Percentiles rank a stretch among this genome's conserved stretches.
Conservation (phyloP, 1,140 invertebrate genomes). For the Watersipora subatra region DNA sequence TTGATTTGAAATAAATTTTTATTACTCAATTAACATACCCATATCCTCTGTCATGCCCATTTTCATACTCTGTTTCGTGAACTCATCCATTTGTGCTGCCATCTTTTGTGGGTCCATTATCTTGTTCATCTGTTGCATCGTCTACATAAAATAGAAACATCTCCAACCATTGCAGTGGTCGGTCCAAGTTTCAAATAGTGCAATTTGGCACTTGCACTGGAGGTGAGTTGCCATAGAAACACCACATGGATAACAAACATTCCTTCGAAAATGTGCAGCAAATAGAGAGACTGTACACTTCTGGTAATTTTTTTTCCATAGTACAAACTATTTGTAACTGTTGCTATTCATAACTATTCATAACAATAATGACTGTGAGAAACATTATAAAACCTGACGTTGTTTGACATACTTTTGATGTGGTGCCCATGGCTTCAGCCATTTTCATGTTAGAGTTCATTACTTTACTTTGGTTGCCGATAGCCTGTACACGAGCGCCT, state of each 20-base stretch:
- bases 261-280: no score
- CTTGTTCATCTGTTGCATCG: conserved; percentile 75
- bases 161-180: background rate
- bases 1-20: no score
- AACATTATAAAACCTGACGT: no score
- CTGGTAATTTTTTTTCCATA: no score
- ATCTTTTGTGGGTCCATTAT: conserved; percentile 72
- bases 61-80: conserved; percentile 64
- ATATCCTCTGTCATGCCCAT: conserved; percentile 92
- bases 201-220: no score
- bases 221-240: no score
- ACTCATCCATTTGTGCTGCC: conserved; percentile 63
- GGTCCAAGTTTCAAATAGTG: no score
- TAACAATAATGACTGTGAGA: no score
- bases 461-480: conserved; percentile 64
- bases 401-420: conserved; percentile 52
- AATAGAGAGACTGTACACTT: no score
- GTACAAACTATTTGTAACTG: no score
- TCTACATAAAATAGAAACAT: conserved; percentile 32
- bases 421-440: conserved; percentile 68
- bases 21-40: conserved; percentile 55
- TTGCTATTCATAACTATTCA: no score
- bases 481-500: conserved; percentile 56
- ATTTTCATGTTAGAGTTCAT: conserved; percentile 77
- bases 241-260: no score